Evolutionary conservation across 2,797 vertebrate genomes (phyloP).

Genomic region (Amniataba percoides): DNA sequence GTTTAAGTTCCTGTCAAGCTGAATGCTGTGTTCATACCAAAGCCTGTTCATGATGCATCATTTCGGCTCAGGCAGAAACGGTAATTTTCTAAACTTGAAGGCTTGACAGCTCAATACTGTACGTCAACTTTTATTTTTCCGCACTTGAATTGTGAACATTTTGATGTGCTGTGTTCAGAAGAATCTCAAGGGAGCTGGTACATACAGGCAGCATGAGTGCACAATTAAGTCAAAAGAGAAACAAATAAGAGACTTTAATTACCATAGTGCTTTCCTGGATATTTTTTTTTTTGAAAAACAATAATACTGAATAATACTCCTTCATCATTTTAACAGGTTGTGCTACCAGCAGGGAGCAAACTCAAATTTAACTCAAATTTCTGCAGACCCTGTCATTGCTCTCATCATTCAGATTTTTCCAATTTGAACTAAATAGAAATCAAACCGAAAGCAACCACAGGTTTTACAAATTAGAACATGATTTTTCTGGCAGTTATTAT

Average conservation of each 20-base stretch:
- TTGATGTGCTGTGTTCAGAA: constrained; percentile 67
- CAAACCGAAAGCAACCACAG: constrained; percentile 55
- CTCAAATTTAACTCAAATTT: constrained; percentile 26
- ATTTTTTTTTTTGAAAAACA: constrained; percentile 20
- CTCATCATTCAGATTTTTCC: constrained; percentile 50
- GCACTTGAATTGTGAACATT: constrained; percentile 59
- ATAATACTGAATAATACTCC: constrained; percentile 30
- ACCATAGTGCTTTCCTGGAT: no score
- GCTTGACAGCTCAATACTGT: constrained; percentile 78
- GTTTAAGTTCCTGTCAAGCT: constrained; percentile 80
- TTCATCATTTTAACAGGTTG: constrained; percentile 49
- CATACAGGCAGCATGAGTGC: constrained; percentile 41
- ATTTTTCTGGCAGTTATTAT: constrained; percentile 55
- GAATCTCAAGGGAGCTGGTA: constrained; percentile 61
- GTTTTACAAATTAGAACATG: constrained; percentile 53
- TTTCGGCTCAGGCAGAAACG: constrained; percentile 60
- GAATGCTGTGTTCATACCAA: constrained; percentile 67
- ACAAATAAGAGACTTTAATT: constrained; percentile 68
- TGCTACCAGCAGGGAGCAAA: constrained; percentile 33
- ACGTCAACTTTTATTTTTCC: constrained; percentile 71
- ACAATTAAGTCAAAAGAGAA: constrained; percentile 63
- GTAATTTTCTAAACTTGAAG: constrained; percentile 78
- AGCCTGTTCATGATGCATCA: constrained; percentile 69
- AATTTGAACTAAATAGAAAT: constrained; percentile 48
- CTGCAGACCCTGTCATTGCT: constrained; percentile 32